Conservation (phyloP, 2,113 vertebrate species). For the Amblyopsis rosae region DNA sequence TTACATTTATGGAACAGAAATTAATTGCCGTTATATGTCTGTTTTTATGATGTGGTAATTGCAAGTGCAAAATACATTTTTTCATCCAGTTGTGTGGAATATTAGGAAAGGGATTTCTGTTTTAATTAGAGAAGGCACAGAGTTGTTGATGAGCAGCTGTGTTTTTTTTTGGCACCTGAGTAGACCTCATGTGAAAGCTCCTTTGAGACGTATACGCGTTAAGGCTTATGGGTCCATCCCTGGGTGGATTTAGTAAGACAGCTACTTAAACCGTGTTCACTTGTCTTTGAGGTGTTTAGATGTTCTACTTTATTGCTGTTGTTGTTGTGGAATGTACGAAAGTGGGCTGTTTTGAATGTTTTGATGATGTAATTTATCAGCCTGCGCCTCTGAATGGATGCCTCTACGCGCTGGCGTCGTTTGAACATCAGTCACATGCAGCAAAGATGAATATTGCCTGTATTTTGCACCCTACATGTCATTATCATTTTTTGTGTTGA, state of each 20-base stretch:
- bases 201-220: constrained; percentile 20
- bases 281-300: constrained; percentile 18
- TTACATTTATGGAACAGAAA: constrained; percentile 1
- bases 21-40: neutral
- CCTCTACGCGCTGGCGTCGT: constrained; percentile 33
- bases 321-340: constrained; percentile 29
- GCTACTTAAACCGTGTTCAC: constrained; percentile 24
- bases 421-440: constrained; percentile 44
- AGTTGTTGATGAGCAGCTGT: constrained; percentile 51
- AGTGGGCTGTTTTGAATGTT: constrained; percentile 30
- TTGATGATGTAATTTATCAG: constrained; percentile 48
- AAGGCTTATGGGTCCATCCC: constrained; percentile 26
- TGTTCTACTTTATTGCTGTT: constrained; percentile 14
- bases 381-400: constrained; percentile 35
- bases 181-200: constrained; percentile 6
- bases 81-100: neutral
- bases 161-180: constrained; percentile 32
- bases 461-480: constrained; percentile 37
- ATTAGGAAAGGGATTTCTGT: constrained; percentile 46
- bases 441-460: constrained; percentile 48
- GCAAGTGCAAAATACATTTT: constrained; percentile 15
- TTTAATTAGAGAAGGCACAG: constrained; percentile 40
- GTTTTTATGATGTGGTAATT: neutral
- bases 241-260: constrained; percentile 26
- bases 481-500: constrained; percentile 45